These are phyloP conservation scores for Peromyscus attwateri DNA, from an alignment of 2,797 vertebrate genomes.

Conservation along the genomic window DNA sequence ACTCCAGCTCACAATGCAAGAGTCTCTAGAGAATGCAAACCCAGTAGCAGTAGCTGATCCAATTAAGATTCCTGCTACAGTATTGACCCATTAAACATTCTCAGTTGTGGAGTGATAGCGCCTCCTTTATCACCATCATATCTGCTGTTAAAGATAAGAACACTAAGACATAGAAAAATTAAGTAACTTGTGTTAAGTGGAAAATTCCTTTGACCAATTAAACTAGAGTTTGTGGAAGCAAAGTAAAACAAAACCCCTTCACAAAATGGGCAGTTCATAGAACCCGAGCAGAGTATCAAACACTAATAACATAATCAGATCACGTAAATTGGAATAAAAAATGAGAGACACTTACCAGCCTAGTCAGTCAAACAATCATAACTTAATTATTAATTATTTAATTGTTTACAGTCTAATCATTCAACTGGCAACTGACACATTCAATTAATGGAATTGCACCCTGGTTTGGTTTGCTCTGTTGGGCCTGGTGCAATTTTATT, in stretches of 20 bases:
- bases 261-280: not conserved
- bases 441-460: not conserved
- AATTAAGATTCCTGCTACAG: no score
- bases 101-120: not conserved
- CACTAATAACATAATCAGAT: not conserved
- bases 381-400: not conserved
- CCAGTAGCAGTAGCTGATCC: not conserved
- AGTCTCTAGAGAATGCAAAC: conserved; percentile 30
- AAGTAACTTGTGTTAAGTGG: not conserved
- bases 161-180: conserved; percentile 7
- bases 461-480: not conserved
- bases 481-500: not conserved
- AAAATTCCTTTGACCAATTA: not conserved
- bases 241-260: not conserved
- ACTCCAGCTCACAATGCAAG: not conserved
- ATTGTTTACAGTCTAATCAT: not conserved
- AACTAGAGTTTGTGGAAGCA: not conserved
- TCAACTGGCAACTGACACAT: not conserved
- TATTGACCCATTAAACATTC: not conserved
- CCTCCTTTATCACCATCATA: not conserved
- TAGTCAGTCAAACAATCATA: not conserved
- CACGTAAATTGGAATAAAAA: not conserved
- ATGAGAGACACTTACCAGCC: not conserved
- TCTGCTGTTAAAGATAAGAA: not conserved
- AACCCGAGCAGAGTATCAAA: not conserved